Evolutionary conservation across 2,113 vertebrate species (phyloP).

Genomic region (Pteropus alecto): DNA sequence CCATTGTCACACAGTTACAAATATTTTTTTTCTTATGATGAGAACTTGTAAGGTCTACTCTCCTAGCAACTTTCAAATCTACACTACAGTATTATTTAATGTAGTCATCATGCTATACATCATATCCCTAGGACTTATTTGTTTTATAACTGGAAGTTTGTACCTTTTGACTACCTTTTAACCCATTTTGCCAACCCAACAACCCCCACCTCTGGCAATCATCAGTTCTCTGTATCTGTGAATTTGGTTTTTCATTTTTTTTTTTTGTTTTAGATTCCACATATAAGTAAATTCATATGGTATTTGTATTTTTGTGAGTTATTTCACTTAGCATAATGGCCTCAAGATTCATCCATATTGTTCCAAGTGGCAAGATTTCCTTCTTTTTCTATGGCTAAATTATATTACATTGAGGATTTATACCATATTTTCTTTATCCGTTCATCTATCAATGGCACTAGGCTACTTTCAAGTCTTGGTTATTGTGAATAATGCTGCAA

Average conservation of each 20-base stretch:
- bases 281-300: too few relatives aligned
- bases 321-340: background rate
- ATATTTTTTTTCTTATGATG: background rate
- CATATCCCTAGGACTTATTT: background rate
- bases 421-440: background rate
- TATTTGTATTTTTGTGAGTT: background rate
- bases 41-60: background rate
- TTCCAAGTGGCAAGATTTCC: background rate
- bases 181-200: background rate
- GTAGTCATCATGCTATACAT: background rate
- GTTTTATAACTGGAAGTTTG: background rate
- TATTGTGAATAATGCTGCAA: background rate
- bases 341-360: background rate
- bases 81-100: background rate
- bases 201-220: background rate
- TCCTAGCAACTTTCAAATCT: background rate
- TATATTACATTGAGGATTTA: background rate
- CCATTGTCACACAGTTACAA: background rate
- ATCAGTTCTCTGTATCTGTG: background rate
- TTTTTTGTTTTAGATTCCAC: background rate
- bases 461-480: background rate
- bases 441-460: background rate
- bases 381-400: background rate
- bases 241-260: background rate
- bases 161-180: background rate